Conservation (phyloP, 2,888 invertebrate genomes). For the Cremastobaeus sp. region DNA sequence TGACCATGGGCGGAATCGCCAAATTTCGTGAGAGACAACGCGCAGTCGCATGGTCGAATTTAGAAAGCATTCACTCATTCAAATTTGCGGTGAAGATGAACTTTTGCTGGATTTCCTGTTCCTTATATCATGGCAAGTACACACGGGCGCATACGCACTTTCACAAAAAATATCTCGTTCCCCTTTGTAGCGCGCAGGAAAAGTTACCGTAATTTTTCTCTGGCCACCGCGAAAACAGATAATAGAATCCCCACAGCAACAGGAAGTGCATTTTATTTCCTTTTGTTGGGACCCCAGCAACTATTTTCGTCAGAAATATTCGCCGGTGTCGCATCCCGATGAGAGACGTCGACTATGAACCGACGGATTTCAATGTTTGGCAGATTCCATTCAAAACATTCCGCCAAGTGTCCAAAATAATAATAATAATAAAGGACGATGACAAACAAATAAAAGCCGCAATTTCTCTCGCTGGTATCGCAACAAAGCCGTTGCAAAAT, state of each 20-base stretch:
- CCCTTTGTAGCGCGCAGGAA: slow-evolving; percentile 36
- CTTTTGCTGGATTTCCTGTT: slow-evolving; percentile 56
- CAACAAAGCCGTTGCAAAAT: slow-evolving; percentile 44
- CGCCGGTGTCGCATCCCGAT: not conserved
- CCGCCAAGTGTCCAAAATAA: no score
- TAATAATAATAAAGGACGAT: slow-evolving; percentile 3
- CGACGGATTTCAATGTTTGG: no score
- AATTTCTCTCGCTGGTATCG: slow-evolving; percentile 7
- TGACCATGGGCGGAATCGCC: no score
- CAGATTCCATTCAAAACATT: not conserved
- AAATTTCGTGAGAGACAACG: slow-evolving; percentile 18
- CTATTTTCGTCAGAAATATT: not conserved
- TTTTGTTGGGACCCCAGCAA: slow-evolving; percentile 4
- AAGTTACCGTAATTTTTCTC: slow-evolving; percentile 32
- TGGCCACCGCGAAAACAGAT: slow-evolving; percentile 31
- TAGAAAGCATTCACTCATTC: slow-evolving; percentile 51
- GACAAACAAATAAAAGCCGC: slow-evolving; percentile 1
- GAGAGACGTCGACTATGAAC: not conserved
- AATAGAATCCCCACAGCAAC: slow-evolving; percentile 16
- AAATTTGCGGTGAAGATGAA: slow-evolving; percentile 52
- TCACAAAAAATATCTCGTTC: slow-evolving; percentile 52
- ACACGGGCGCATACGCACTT: slow-evolving; percentile 38
- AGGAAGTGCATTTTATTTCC: slow-evolving; percentile 37
- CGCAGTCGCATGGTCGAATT: slow-evolving; percentile 26
- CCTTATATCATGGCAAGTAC: slow-evolving; percentile 48